These are phyloP conservation scores for Agonopterix subpropinquella DNA, from an alignment of 2,888 invertebrate genomes.

Conservation along the genomic window DNA sequence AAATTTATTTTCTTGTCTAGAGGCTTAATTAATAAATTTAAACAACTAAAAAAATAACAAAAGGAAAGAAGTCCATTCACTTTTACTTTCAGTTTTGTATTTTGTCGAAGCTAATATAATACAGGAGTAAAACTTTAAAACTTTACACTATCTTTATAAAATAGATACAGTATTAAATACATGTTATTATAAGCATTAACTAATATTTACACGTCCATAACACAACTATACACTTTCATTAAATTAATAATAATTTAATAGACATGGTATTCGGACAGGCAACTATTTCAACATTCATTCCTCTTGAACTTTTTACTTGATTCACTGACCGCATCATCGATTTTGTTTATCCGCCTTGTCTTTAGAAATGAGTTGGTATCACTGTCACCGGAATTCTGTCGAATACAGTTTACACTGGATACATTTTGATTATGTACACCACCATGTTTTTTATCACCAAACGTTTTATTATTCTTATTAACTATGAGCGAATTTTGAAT, in stretches of 20 bases:
- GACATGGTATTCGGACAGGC: conserved; percentile 49
- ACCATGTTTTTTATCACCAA: conserved; percentile 70
- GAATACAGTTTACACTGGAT: conserved; percentile 61
- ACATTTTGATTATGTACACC: conserved; percentile 69
- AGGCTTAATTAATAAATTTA: conserved; percentile 20
- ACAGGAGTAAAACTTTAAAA: conserved; percentile 59
- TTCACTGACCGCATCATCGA: conserved; percentile 61
- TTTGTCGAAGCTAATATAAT: conserved; percentile 64
- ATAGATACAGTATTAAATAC: conserved; percentile 71
- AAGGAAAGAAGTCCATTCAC: conserved; percentile 30
- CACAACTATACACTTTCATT: conserved; percentile 61
- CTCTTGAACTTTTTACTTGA: conserved; percentile 66
- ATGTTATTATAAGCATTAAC: conserved; percentile 55
- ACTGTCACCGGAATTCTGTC: conserved; percentile 61
- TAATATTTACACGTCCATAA: conserved; percentile 68
- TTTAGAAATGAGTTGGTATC: conserved; percentile 58
- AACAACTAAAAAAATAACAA: conserved; percentile 28
- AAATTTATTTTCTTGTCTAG: conserved; percentile 31
- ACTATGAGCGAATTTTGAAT: conserved; percentile 69
- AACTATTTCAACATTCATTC: conserved; percentile 61
- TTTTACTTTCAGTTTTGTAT: conserved; percentile 52
- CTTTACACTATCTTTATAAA: conserved; percentile 67
- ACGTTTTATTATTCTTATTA: conserved; percentile 65
- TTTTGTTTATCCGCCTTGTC: conserved; percentile 58
- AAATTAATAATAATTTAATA: conserved; percentile 68